A percentile compares a stretch with the other conserved stretches of the same genome.
These are phyloP conservation scores for Mimachlamys varia DNA, from an alignment of 2,888 invertebrate genomes.

Conservation along the genomic window DNA sequence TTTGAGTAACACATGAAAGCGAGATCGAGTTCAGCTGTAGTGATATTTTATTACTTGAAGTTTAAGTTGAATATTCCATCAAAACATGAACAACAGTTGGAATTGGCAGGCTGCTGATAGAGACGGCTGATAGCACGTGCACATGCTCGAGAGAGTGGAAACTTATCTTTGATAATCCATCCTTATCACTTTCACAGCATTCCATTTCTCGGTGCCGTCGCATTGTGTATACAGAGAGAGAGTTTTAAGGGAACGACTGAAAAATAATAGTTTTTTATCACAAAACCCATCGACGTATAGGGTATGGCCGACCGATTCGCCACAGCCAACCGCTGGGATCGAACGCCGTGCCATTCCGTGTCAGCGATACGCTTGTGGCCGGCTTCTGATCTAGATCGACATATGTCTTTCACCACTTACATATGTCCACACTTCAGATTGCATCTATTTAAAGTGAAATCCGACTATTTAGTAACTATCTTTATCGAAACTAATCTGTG, in stretches of 20 bases:
- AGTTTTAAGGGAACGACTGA: background rate
- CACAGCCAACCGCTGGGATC: background rate
- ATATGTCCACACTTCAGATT: conserved; percentile 20
- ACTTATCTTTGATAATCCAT: conserved; percentile 28
- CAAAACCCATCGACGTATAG: background rate
- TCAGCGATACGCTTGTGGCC: conserved; percentile 33
- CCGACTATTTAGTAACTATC: background rate
- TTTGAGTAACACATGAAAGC: conserved; percentile 28
- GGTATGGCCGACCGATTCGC: background rate
- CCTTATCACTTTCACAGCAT: conserved; percentile 36
- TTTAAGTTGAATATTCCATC: conserved; percentile 33
- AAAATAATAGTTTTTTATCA: conserved; percentile 18
- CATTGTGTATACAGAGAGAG: background rate
- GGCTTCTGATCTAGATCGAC: background rate
- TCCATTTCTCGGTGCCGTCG: background rate
- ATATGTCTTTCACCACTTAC: background rate
- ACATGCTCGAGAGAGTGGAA: conserved; percentile 33
- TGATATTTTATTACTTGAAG: conserved; percentile 31
- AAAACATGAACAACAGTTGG: conserved; percentile 27
- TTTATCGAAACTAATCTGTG: background rate
- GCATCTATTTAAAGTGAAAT: conserved; percentile 25
- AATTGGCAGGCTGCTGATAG: conserved; percentile 20
- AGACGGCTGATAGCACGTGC: background rate
- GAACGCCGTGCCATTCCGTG: background rate
- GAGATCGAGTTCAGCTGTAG: background rate